Base-by-base conservation (phyloP, 2,797 vertebrate species). In the Myotis daubentonii region DNA sequence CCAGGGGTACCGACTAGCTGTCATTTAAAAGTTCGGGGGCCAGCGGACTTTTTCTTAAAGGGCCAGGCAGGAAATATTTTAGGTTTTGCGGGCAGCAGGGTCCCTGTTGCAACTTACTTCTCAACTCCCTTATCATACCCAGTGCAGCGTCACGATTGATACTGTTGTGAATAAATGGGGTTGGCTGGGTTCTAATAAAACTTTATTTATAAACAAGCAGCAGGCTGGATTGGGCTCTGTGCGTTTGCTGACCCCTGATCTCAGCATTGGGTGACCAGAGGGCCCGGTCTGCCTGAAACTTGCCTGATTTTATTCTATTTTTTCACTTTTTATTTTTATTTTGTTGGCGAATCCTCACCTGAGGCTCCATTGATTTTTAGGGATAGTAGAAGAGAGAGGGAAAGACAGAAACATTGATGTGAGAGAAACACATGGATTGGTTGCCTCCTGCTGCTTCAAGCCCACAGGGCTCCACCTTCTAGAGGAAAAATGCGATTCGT, bases 61-160 rank as follows among this genome's bases (percentile, higher is more conserved):
- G 66, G 3, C 44, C 12, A 17, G 55, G 10, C 3, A 11, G 41
- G n/a, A 55, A 92, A 57, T 22, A 19, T 8, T 25, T n/a, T 6
- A 23, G 6, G 15, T 28, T 55, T 23, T 22, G 3, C 10, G 9
- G 22, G 7, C 11, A 25, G 7, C 6, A 0, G 2, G 57, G 19
- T 20, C 22, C 41, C 49, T 78, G 80, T 30, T 5, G 44, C 13
- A 15, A 6, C 53, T 30, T 47, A 6, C 53, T 30, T 47, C 38
- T 90, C 38, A 30, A 19, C 72, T 57, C 38, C 23, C 33, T 28
- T 44, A 13, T 72, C 5, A 1, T 36, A 10, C 19, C 2, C 1
- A 49, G n/a, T 25, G 72, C 22, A 9, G 16, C 1, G 55, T 13
- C 6, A 6, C 3, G 1, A 15, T 0, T 1, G 53, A 60, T 17